A percentile compares a stretch with the other conserved stretches of the same genome.
Conservation (phyloP, 1,140 invertebrate genomes). For the Drosophila pruinosa region DNA sequence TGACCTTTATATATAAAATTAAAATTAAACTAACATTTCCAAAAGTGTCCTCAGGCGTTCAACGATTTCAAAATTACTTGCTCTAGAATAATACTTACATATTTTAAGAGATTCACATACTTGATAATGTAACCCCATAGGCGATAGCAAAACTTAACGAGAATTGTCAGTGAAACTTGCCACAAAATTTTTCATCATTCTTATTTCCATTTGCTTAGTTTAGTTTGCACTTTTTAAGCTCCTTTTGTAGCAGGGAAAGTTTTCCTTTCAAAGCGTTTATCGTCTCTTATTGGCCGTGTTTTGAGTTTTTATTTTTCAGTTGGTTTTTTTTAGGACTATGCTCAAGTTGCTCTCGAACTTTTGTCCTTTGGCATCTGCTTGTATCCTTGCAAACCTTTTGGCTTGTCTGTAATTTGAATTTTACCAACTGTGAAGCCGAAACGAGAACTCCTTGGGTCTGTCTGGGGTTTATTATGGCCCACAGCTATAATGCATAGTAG, state of each 20-base stretch:
- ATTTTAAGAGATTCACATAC: slow-evolving; percentile 20
- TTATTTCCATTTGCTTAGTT: slow-evolving; percentile 34
- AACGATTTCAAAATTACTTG: too few species aligned
- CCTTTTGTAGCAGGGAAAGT: slow-evolving; percentile 11
- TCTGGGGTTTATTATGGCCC: slow-evolving; percentile 35
- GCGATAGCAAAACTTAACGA: slow-evolving; percentile 39
- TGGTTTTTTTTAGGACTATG: slow-evolving; percentile 41
- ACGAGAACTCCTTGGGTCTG: slow-evolving; percentile 9
- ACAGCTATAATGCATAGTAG: slow-evolving; percentile 13
- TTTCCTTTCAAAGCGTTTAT: slow-evolving; percentile 33
- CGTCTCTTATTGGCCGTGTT: background rate
- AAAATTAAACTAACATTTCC: too few species aligned
- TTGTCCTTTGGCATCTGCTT: slow-evolving; percentile 52
- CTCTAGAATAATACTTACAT: background rate
- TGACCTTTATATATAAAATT: too few species aligned
- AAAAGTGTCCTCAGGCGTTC: too few species aligned
- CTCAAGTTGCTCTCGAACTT: slow-evolving; percentile 68
- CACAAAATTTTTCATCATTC: slow-evolving; percentile 39
- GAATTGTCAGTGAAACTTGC: slow-evolving; percentile 21
- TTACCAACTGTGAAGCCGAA: slow-evolving; percentile 68
- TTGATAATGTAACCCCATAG: slow-evolving; percentile 15
- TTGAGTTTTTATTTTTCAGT: slow-evolving; percentile 13
- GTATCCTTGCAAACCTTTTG: slow-evolving; percentile 53
- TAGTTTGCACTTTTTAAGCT: background rate
- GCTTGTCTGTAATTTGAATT: slow-evolving; percentile 73